These are phyloP conservation scores for Colossoma macropomum DNA, from an alignment of 2,113 vertebrate genomes.

Conservation along the genomic window DNA sequence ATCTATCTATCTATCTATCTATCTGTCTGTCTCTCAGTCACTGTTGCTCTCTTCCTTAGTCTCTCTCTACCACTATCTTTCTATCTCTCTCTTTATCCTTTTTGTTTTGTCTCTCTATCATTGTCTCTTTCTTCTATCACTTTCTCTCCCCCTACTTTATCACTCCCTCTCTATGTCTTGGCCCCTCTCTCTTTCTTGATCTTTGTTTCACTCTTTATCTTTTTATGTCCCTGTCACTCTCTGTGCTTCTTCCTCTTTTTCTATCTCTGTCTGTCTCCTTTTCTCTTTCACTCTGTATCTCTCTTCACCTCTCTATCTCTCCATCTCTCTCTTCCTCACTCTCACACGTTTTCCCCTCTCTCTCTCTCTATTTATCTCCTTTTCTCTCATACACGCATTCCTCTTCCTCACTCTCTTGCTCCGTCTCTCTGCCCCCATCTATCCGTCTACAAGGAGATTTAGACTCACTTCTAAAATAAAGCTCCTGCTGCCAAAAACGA, in stretches of 20 bases:
- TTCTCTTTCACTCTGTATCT: neutral
- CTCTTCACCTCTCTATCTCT: neutral
- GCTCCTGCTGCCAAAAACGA: constrained; percentile 28
- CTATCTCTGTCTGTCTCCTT: neutral
- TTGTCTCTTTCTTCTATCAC: neutral
- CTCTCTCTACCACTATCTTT: constrained; percentile 1
- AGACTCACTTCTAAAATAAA: constrained; percentile 35
- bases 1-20: neutral
- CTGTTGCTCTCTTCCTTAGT: neutral
- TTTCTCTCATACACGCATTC: neutral
- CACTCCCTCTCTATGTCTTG: neutral
- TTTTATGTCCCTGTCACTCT: neutral
- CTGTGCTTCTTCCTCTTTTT: neutral
- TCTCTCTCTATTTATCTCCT: neutral
- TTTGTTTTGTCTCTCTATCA: neutral
- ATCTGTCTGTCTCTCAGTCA: neutral
- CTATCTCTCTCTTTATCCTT: neutral
- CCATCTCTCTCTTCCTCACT: no score
- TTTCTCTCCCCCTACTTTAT: neutral
- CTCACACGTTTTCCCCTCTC: no score
- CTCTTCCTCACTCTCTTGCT: neutral
- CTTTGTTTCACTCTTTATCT: neutral
- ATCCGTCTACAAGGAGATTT: constrained; percentile 6
- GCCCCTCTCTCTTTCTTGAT: neutral
- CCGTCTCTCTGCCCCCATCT: neutral